These are phyloP conservation scores for Tyto alba DNA, from an alignment of 2,113 vertebrate genomes.

Conservation along the genomic window DNA sequence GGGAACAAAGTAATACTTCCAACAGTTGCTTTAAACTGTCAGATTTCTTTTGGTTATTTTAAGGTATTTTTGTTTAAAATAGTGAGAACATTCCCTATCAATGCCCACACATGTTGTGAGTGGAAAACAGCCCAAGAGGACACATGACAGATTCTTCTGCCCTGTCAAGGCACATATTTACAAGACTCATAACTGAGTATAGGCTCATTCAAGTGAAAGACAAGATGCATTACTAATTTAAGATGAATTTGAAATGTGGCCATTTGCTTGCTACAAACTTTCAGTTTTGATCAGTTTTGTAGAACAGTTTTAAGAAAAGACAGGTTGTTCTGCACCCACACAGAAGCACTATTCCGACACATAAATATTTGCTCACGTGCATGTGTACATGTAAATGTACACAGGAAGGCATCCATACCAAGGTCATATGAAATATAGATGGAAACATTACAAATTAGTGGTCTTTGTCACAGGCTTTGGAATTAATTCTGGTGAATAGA, in stretches of 20 bases:
- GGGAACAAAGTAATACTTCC: background rate
- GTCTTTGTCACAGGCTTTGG: background rate
- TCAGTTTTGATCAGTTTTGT: background rate
- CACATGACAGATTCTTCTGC: background rate
- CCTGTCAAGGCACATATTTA: background rate
- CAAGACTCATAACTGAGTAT: background rate
- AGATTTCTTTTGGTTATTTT: background rate
- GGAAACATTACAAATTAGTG: background rate
- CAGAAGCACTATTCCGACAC: background rate
- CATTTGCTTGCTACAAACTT: background rate
- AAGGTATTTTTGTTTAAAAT: background rate
- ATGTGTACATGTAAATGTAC: accelerated
- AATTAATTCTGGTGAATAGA: background rate
- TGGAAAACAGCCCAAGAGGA: background rate
- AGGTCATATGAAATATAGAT: background rate
- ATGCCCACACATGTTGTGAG: background rate
- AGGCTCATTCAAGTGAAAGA: background rate
- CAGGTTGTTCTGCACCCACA: background rate
- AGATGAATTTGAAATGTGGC: background rate
- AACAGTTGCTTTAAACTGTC: background rate
- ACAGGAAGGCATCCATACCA: background rate
- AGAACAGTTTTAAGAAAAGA: background rate
- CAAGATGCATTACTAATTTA: background rate
- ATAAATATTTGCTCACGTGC: background rate
- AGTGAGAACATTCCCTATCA: background rate